Conservation (phyloP, 2,888 invertebrate genomes). For the Rhagonycha fulva region DNA sequence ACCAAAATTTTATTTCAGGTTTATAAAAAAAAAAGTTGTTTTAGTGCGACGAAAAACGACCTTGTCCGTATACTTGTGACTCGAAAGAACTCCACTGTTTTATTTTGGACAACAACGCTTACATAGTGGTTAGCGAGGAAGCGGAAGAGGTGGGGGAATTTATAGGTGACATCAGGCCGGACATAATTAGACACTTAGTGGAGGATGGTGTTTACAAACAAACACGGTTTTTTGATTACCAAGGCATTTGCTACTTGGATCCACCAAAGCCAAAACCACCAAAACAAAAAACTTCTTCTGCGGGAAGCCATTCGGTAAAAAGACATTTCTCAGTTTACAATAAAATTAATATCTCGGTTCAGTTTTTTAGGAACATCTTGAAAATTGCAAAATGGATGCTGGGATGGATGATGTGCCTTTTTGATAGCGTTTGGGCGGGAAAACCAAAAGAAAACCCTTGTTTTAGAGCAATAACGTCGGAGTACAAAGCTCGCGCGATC, state of each 20-base stretch:
- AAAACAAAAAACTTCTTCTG: conserved; percentile 20
- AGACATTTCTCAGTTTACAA: background rate
- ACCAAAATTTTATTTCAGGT: background rate
- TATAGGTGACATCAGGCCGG: conserved; percentile 75
- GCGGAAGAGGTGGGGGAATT: conserved; percentile 64
- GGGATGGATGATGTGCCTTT: conserved; percentile 31
- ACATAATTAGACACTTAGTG: conserved; percentile 75
- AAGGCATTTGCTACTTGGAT: conserved; percentile 82
- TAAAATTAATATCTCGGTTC: conserved; percentile 4
- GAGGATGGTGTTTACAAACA: conserved; percentile 75
- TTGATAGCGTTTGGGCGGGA: conserved; percentile 33
- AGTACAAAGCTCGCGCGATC: conserved; percentile 69
- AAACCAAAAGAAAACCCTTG: conserved; percentile 38
- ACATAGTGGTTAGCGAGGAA: conserved; percentile 78
- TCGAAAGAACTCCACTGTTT: conserved; percentile 77
- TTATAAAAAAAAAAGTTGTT: conserved; percentile 42
- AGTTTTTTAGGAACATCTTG: conserved; percentile 50
- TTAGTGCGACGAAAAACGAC: conserved; percentile 6
- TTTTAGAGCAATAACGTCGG: conserved; percentile 45
- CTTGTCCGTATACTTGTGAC: conserved; percentile 60
- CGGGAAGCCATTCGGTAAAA: conserved; percentile 6
- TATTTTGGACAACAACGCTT: conserved; percentile 88
- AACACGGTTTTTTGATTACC: conserved; percentile 82
- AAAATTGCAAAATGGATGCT: conserved; percentile 50
- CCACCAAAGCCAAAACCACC: conserved; percentile 34